Evolutionary conservation across 2,113 vertebrate genomes (phyloP).

Genomic region (Myiozetetes cayanensis): DNA sequence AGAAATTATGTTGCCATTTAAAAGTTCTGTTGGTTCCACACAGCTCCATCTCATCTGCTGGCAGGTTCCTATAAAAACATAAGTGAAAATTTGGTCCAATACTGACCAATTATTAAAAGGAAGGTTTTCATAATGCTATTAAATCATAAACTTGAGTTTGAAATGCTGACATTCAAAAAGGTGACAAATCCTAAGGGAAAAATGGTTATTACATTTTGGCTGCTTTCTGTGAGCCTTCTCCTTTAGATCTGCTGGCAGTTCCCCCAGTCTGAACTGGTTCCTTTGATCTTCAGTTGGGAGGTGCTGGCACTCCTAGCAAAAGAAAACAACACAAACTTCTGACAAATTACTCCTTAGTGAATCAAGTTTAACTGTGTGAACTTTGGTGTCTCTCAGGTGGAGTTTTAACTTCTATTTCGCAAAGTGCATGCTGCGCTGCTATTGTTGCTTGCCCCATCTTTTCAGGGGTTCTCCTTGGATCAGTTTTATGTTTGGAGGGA

Average conservation of each 20-base stretch:
- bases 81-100: background rate
- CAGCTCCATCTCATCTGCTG: background rate
- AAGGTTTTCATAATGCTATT: background rate
- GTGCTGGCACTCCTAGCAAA: background rate
- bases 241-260: background rate
- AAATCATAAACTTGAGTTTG: too few relatives aligned
- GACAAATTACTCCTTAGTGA: background rate
- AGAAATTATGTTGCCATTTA: background rate
- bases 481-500: background rate
- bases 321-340: background rate
- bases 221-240: background rate
- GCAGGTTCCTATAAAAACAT: background rate
- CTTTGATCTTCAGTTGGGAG: background rate
- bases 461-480: background rate
- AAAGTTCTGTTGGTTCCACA: background rate
- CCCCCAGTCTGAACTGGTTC: background rate
- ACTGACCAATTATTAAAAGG: background rate
- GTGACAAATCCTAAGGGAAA: background rate
- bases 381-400: background rate
- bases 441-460: background rate
- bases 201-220: background rate
- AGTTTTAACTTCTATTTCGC: background rate
- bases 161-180: background rate
- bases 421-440: background rate
- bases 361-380: background rate